Evolutionary conservation across 2,888 invertebrate genomes (phyloP).

Genomic region (Uloborus plumipes): DNA sequence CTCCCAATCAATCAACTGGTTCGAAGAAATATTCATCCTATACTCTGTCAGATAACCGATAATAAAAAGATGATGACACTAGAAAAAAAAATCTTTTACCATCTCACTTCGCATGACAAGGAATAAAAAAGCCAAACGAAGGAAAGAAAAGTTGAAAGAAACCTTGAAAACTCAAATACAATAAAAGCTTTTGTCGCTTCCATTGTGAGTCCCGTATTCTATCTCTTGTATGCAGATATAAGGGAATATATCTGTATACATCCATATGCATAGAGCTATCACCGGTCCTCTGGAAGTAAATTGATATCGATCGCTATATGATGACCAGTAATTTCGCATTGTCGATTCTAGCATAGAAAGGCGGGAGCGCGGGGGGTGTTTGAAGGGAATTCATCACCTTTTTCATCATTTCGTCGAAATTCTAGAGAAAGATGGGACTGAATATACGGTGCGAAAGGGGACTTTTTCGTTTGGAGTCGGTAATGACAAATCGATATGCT

Average conservation of each 20-base stretch:
- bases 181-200: slow-evolving; percentile 25
- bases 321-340: slow-evolving; percentile 63
- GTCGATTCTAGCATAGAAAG: slow-evolving; percentile 31
- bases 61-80: slow-evolving; percentile 1
- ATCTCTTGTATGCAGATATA: slow-evolving; percentile 26
- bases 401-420: slow-evolving; percentile 57
- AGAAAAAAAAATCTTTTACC: background rate
- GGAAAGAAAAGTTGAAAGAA: background rate
- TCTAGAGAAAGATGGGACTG: slow-evolving; percentile 41
- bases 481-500: slow-evolving; percentile 60
- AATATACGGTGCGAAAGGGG: background rate
- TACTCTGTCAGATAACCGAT: slow-evolving; percentile 4
- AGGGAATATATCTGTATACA: slow-evolving; percentile 19
- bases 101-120: slow-evolving; percentile 17
- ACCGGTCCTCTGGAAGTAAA: slow-evolving; percentile 37
- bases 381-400: slow-evolving; percentile 60
- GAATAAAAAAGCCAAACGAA: slow-evolving; percentile 21
- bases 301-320: slow-evolving; percentile 59
- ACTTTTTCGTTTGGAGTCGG: slow-evolving; percentile 16
- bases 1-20: background rate
- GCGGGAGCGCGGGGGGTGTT: background rate
- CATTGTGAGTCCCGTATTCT: slow-evolving; percentile 26
- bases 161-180: background rate
- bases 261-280: slow-evolving; percentile 52
- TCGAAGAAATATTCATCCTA: slow-evolving; percentile 6